Conservation (phyloP, 2,888 invertebrate genomes). For the Ctenicera cuprea region DNA sequence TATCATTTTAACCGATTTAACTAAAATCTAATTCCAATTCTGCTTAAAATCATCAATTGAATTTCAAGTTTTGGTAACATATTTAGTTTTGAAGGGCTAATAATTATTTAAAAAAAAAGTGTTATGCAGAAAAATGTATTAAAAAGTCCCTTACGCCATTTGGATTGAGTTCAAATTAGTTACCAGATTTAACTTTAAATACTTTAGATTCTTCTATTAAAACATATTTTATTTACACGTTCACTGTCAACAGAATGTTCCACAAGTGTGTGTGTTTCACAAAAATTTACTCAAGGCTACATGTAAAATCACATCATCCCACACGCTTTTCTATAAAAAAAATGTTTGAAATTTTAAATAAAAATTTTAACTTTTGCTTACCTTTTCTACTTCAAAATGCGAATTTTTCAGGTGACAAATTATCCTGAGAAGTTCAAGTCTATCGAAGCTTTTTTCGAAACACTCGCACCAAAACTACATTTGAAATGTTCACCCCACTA, state of each 20-base stretch:
- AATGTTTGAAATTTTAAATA: not conserved
- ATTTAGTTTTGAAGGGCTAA: too few species aligned
- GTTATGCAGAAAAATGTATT: too few species aligned
- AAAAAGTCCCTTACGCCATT: too few species aligned
- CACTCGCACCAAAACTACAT: constrained; percentile 29
- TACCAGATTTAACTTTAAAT: too few species aligned
- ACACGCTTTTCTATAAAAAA: not conserved
- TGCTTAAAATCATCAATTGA: too few species aligned
- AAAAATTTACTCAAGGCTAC: not conserved
- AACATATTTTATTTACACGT: too few species aligned
- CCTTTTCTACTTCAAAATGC: not conserved
- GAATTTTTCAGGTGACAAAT: not conserved
- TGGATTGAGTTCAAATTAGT: too few species aligned
- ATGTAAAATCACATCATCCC: not conserved
- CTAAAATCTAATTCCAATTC: too few species aligned
- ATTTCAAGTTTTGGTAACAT: too few species aligned
- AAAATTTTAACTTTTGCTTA: not conserved
- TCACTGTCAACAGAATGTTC: not conserved
- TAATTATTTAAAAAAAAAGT: too few species aligned
- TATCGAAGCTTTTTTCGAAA: not conserved
- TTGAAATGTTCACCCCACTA: constrained; percentile 30
- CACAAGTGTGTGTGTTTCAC: not conserved
- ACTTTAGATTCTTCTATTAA: too few species aligned
- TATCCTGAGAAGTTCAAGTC: not conserved
- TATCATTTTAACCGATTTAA: too few species aligned